Evolutionary conservation across 2,888 invertebrate species (phyloP), one percentile per base, ranked within the genome.

Genomic region (Clivina fossor): DNA sequence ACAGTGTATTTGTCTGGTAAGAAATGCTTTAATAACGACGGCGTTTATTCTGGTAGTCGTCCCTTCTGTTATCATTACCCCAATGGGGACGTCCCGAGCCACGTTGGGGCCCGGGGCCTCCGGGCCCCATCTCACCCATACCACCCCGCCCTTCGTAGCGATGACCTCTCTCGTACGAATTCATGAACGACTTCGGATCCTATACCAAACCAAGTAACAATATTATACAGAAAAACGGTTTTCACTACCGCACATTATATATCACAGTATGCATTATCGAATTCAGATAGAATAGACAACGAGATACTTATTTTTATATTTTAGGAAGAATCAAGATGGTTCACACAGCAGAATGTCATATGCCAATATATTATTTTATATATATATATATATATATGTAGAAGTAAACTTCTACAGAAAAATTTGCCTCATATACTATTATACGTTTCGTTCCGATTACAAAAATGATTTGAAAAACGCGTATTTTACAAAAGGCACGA

Each of bases 21-120:
- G n/a, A n/a, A n/a, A n/a, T n/a, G 26, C 15, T 46, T 62, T 66
- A 66, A 58, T 64, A 67, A 32, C 67, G 65, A 19, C 66, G 63
- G 33, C 67, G 60, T 59, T 66, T 66, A 60, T 61, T 63, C 33
- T 64, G 65, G 56, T 61, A 66, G 60, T 66, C 65, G 48, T 64
- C 63, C 28, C 60, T 59, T 35, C 65, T 60, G 56, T 60, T 60
- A 57, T 65, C 64, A 57, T 65, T 64, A 51, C 63, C 65, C 66
- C 66, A 66, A 48, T 61, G 61, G 15, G 60, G 61, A 38, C 63
- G 53, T 54, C 61, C 62, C 13, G 44, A 24, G 18, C 51, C 44
- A 24, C 58, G 48, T 13, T 40, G 38, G 38, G 55, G 56, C 32
- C 62, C 58, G 15, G 58, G 61, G 24, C 58, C 47, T 7, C 49